Evolutionary conservation across 2,113 vertebrate species (phyloP).

Genomic region (Dasyurus viverrinus): DNA sequence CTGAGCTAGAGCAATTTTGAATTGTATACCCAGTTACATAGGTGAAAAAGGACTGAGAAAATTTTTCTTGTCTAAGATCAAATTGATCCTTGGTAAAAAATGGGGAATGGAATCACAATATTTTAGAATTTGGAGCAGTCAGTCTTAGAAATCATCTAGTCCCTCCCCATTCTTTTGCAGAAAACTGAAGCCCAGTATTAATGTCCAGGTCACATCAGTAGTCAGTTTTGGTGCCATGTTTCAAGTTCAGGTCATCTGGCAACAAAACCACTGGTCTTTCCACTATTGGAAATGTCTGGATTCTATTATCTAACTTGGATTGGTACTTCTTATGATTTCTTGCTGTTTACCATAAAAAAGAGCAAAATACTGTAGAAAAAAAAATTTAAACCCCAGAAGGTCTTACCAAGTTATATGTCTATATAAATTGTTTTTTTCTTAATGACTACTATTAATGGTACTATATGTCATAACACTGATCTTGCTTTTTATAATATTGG

Average conservation of each 20-base stretch:
- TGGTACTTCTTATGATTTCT: neutral
- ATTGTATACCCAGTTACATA: constrained; percentile 14
- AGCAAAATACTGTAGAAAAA: neutral
- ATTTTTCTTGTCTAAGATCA: neutral
- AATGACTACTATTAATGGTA: neutral
- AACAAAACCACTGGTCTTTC: neutral
- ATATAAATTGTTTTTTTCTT: neutral
- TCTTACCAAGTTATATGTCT: neutral
- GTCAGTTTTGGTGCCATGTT: neutral
- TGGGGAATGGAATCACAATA: neutral
- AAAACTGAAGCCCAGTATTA: neutral
- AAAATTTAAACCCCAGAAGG: neutral
- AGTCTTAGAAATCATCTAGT: neutral
- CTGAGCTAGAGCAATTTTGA: neutral
- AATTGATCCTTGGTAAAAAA: neutral
- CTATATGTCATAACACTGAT: neutral
- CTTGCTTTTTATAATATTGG: constrained; percentile 32
- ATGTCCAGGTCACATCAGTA: neutral
- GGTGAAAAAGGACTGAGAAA: neutral
- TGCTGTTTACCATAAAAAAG: neutral
- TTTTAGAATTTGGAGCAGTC: neutral
- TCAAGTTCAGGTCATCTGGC: neutral
- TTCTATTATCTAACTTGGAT: neutral
- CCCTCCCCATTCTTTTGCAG: neutral
- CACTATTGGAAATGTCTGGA: neutral